Base-by-base conservation (phyloP, 2,113 vertebrate species). In the Marmota flaviventris region DNA sequence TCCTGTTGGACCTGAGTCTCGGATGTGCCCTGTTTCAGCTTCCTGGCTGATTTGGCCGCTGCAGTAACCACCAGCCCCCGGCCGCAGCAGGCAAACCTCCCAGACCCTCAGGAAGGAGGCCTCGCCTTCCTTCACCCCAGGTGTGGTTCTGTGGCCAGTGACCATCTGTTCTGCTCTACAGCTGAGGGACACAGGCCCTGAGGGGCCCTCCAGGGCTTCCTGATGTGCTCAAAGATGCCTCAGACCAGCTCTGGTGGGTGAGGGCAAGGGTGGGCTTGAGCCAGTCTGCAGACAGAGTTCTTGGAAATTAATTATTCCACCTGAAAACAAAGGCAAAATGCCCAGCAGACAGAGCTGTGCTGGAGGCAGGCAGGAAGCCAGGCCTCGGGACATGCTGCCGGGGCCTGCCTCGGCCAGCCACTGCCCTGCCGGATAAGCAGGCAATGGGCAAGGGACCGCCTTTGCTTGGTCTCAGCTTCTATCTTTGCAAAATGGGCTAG, bases 111-210 rank as follows among this genome's bases (percentile, higher is more conserved):
- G 83, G 14, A 7, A 84, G 45, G 77, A 82, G 8, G 20, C 56
- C 5, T 16, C 8, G 61, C 70, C 91, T 63, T 25, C 14, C 39
- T 4, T 93, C 91, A 61, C 97, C 82, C 69, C 85, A 89, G 79
- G 63, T 92, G 53, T 29, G 20, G 11, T 8, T 58, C 32, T 58
- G 76, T 56, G 22, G 67, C 81, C 79, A 13, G 1, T 25, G 12
- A 8, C 87, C 53, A 6, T 4, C 72, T n/a, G n/a, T 39, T 83
- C 69, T 83, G 1, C 63, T 13, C 18, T 42, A 8, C 34, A 39
- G 1, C 34, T 96, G 17, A 0, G 58, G 95, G 95, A 45, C n/a
- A 51, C 24, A 17, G 61, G 69, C 37, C 70, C 89, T 90, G 86
- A 51, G 0, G 4, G 85, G 27, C 76, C 27, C 78, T 22, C 5